Evolutionary conservation across 2,797 vertebrate genomes (phyloP), one percentile per base, ranked within the genome.

Genomic region (Aratinga solstitialis): DNA sequence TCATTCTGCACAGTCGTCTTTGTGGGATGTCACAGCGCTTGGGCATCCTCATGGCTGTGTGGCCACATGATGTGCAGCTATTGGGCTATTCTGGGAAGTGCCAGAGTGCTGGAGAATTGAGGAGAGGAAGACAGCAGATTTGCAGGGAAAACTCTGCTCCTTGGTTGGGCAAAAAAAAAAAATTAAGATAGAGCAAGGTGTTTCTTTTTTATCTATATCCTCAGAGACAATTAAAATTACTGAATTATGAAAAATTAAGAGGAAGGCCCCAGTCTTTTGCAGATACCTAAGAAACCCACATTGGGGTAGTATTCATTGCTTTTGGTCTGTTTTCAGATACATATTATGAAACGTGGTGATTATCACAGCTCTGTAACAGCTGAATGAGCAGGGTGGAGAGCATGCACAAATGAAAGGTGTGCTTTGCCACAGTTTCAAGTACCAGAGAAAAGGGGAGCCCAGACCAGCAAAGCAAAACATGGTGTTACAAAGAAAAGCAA

Each of bases 31-130:
- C 43, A 19, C 0, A 1, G 10, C 42, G 15, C 29, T 50, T 45
- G 14, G 17, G 56, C 8, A 42, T 24, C 21, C 6, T 40, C 24
- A 42, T 0, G 1, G 24, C 13, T 61, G 17, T 2, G 4, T 1
- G 3, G 29, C 16, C 22, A 30, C 43, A 22, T 30, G 34, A 20
- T 1, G 2, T 43, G 20, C 19, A 62, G 36, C 5, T 7, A 11
- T 9, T 30, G 10, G 24, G 17, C 6, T n/a, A 38, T 74, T 14
- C 45, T n/a, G 30, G 21, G 22, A 87, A 81, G 10, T 63, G 10
- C 6, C 4, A 1, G 8, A 5, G 4, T 40, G 22, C 8, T 63
- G 32, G 10, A 80, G 8, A 67, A 43, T 34, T 43, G 23, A 21
- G 5, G 19, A 65, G 32, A 3, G 8, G 7, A 48, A 13, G 18